Evolutionary conservation across 2,797 vertebrate genomes (phyloP), one percentile per base, ranked within the genome.

Genomic region (Enteromius treurensis): DNA sequence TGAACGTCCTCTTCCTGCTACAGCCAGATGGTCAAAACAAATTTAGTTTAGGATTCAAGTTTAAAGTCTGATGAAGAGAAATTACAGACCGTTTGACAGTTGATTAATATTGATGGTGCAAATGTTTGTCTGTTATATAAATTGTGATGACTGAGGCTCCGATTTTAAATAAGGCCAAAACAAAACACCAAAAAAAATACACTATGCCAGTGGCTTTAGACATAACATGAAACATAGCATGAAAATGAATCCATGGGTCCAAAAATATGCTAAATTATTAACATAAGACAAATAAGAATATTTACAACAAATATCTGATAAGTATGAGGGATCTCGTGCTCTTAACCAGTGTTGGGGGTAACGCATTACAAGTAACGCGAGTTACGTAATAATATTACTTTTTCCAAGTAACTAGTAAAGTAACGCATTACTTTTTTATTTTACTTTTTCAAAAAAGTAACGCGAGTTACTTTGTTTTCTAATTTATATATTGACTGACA

Each of bases 1-100:
- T 65, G 74, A 37, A 53, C 2, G 29, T 71, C n/a, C 49, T 26
- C 34, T 42, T 15, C 40, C 53, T 47, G 9, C 49, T 26, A 15
- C 15, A 34, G 62, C 51, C 75, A 83, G 67, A 83, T 83, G 75
- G 65, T 40, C 55, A 60, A 77, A 77, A 34, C 21, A 34, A 77
- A 21, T 49, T 47, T 51, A 29, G 23, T 78, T 51, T 60, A 17
- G 21, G 21, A 26, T 51, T 47, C 64, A 26, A 29, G 62, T 77
- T 75, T 55, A 40, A 60, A 73, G 34, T 70, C 37, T 68, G 47
- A 76, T 68, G 81, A 67, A 68, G 10, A 55, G 62, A 68, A 77
- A 82, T 55, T 23, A 55, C 4, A 5, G n/a, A 55, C 70, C 40
- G 29, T 19, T 74, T 65, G 58, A 75, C 58, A 19, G 42, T 8